Percentiles rank a stretch among this genome's conserved stretches.
Evolutionary conservation across 2,113 vertebrate genomes (phyloP).

Genomic region (Halcyon malimbica): DNA sequence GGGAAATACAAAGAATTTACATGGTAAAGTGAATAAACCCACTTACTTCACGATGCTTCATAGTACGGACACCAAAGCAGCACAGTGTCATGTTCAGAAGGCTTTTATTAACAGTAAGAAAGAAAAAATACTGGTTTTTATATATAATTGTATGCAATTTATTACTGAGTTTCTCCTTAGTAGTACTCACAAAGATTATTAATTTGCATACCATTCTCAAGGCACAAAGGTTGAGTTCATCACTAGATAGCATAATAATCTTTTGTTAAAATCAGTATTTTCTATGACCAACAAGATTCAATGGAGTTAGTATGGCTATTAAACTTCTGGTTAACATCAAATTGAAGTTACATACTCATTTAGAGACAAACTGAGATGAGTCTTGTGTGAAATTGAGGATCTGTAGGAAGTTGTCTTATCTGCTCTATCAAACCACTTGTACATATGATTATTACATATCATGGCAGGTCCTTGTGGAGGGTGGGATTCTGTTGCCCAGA

Average conservation of each 20-base stretch:
- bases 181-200: neutral
- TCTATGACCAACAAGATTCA: neutral
- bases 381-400: neutral
- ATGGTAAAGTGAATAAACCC: neutral
- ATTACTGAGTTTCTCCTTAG: neutral
- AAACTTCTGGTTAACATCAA: neutral
- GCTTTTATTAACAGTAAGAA: neutral
- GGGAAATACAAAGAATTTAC: neutral
- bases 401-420: neutral
- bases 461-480: neutral
- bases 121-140: neutral
- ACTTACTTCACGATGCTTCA: neutral
- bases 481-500: neutral
- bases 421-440: neutral
- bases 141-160: neutral
- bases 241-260: neutral
- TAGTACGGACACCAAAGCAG: neutral
- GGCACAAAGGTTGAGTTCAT: neutral
- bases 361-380: neutral
- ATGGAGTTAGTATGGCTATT: neutral
- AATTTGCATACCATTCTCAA: neutral
- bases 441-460: neutral
- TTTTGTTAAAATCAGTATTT: neutral
- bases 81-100: neutral
- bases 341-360: neutral